Evolutionary conservation across 2,113 vertebrate genomes (phyloP).

Genomic region (Naja naja): DNA sequence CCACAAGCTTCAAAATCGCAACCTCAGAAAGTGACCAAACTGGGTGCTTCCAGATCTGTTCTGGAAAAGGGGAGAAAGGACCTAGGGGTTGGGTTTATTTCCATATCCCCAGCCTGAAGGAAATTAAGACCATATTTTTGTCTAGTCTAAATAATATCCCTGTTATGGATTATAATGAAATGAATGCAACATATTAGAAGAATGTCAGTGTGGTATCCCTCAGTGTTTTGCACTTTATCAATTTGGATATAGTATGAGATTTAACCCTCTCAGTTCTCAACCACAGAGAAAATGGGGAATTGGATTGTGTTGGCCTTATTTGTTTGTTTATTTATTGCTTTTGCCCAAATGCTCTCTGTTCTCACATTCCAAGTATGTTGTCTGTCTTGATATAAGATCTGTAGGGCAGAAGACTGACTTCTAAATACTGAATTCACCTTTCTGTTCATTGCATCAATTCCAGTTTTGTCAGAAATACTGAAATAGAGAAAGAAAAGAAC

Average conservation of each 20-base stretch:
- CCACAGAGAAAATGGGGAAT: not conserved
- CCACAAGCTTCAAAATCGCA: not conserved
- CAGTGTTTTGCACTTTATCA: not conserved
- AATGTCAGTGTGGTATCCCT: not conserved
- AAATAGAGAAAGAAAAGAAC: not conserved
- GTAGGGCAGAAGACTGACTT: not conserved
- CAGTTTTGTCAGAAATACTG: slow-evolving; percentile 26
- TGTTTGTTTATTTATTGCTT: not conserved
- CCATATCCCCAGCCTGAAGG: not conserved
- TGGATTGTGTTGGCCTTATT: not conserved
- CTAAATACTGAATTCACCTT: slow-evolving; percentile 10
- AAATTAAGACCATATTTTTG: not conserved
- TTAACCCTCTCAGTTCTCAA: not conserved
- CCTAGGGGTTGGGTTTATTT: not conserved
- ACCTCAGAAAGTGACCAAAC: not conserved
- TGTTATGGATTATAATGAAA: not conserved
- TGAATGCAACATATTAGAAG: not conserved
- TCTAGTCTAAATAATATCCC: not conserved
- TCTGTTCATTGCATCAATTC: not conserved
- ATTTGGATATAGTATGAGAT: not conserved
- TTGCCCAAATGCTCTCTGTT: not conserved
- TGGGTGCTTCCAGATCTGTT: not conserved
- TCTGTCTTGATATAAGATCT: not conserved
- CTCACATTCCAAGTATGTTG: not conserved
- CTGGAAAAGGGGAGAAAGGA: not conserved